These are phyloP conservation scores for Hesperia comma DNA, from an alignment of 2,888 invertebrate genomes.

Conservation along the genomic window DNA sequence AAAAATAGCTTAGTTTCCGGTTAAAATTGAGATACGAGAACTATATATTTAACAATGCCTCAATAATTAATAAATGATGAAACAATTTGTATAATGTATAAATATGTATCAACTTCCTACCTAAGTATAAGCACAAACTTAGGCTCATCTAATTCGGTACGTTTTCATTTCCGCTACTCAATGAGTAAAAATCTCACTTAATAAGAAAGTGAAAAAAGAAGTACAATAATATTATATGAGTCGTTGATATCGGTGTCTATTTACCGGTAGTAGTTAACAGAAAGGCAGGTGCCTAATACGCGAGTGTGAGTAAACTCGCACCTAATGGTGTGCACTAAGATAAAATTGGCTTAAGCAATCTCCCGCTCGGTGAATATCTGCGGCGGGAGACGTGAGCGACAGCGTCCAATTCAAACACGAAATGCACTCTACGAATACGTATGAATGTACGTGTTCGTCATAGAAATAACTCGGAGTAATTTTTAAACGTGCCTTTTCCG, in stretches of 20 bases:
- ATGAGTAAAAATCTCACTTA: no score
- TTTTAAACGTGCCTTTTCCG: conserved; percentile 78
- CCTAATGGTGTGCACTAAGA: conserved; percentile 73
- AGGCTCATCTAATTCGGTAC: no score
- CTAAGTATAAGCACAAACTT: no score
- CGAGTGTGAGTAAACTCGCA: conserved; percentile 62
- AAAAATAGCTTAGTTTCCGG: background rate
- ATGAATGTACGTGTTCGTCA: conserved; percentile 74
- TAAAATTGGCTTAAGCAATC: conserved; percentile 76
- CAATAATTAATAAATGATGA: no score
- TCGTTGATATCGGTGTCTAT: background rate
- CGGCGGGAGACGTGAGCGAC: conserved; percentile 47
- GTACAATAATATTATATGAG: no score
- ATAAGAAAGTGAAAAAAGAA: no score
- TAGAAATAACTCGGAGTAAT: conserved; percentile 76
- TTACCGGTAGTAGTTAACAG: background rate
- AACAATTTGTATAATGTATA: no score
- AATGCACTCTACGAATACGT: conserved; percentile 62
- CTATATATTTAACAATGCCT: no score
- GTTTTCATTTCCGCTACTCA: no score
- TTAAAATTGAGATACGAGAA: no score
- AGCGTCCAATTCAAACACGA: conserved; percentile 61
- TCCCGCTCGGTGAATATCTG: conserved; percentile 59
- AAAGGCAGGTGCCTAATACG: conserved; percentile 26
- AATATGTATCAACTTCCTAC: no score